These are phyloP conservation scores for Strix uralensis DNA, from an alignment of 2,113 vertebrate genomes.

Conservation along the genomic window DNA sequence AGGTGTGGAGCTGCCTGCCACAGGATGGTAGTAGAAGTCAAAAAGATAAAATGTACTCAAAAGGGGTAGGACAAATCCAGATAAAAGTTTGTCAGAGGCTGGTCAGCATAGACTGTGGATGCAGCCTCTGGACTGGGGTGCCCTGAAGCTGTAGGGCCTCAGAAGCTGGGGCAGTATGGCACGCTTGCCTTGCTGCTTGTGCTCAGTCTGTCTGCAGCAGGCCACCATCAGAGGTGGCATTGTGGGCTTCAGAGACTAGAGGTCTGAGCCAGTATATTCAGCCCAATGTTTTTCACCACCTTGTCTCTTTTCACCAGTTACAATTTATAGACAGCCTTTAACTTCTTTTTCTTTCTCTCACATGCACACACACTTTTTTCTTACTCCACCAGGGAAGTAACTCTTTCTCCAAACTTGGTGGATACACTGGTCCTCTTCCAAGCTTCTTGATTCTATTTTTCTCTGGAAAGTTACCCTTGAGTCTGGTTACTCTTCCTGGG, in stretches of 20 bases:
- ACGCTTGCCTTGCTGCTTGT: neutral
- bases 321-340: neutral
- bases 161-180: too few species aligned
- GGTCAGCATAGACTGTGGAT: neutral
- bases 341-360: neutral
- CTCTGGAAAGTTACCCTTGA: neutral
- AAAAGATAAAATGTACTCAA: neutral
- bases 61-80: neutral
- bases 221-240: neutral
- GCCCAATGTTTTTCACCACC: neutral
- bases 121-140: neutral
- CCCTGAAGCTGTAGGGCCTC: neutral
- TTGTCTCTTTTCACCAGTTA: neutral
- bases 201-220: neutral
- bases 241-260: neutral
- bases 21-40: neutral
- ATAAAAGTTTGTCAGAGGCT: neutral
- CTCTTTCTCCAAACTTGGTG: neutral
- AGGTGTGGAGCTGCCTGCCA: neutral
- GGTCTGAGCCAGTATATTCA: neutral
- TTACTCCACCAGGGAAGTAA: neutral
- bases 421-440: neutral
- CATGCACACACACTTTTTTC: fast-evolving
- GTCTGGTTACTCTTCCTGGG: neutral
- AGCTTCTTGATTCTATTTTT: neutral